Evolutionary conservation across 2,113 vertebrate species (phyloP).

Genomic region (Clarias batrachus): DNA sequence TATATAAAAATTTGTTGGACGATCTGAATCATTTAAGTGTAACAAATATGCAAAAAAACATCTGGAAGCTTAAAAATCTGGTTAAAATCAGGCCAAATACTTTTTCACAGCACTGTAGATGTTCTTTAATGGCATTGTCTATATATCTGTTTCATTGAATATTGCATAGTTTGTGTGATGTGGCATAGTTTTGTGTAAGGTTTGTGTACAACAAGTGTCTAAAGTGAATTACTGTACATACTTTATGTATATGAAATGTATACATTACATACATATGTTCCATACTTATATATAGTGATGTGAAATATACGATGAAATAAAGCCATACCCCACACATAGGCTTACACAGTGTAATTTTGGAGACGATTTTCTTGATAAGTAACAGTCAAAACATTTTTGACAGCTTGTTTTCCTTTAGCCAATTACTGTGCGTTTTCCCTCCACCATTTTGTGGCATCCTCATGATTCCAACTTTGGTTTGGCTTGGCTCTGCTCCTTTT

Average conservation of each 20-base stretch:
- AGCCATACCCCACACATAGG: not conserved
- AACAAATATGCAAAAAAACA: too few species aligned
- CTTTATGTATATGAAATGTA: too few species aligned
- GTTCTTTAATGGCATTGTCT: too few species aligned
- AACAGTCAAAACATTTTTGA: conserved; percentile 53
- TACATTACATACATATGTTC: too few species aligned
- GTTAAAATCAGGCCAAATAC: too few species aligned
- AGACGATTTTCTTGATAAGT: conserved; percentile 49
- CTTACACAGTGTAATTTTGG: conserved; percentile 9
- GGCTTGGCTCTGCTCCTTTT: conserved; percentile 52
- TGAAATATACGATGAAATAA: not conserved
- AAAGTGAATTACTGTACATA: conserved; percentile 2
- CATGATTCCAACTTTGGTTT: conserved; percentile 51
- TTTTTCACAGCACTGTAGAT: too few species aligned
- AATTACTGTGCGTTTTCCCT: conserved; percentile 54
- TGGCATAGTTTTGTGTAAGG: not conserved
- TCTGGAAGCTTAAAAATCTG: too few species aligned
- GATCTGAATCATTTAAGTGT: too few species aligned
- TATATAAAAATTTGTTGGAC: too few species aligned
- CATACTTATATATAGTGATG: too few species aligned
- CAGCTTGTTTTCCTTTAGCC: conserved; percentile 58
- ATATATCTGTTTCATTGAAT: too few species aligned
- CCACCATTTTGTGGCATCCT: conserved; percentile 50
- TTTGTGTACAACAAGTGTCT: conserved; percentile 35
- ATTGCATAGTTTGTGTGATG: not conserved